Evolutionary conservation across 2,797 vertebrate genomes (phyloP).

Genomic region (Rachycentron canadum): DNA sequence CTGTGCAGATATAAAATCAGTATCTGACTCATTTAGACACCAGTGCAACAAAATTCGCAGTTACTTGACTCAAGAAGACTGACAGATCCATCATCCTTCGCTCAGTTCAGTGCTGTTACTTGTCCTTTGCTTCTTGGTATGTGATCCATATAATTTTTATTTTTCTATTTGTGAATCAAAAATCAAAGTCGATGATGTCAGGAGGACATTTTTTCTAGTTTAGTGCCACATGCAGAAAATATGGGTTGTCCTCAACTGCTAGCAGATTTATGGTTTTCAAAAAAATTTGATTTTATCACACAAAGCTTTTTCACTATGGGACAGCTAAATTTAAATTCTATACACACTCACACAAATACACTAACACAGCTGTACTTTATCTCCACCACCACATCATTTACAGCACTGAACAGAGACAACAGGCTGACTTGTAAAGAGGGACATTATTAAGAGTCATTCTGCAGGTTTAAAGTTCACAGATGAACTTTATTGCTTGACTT

Average conservation of each 20-base stretch:
- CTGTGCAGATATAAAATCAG: neutral
- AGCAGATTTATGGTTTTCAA: conserved; percentile 15
- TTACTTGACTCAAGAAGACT: neutral
- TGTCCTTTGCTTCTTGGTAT: neutral
- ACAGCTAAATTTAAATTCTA: conserved; percentile 10
- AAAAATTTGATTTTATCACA: too few relatives aligned
- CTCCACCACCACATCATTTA: conserved; percentile 17
- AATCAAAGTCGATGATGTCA: neutral
- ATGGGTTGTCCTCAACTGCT: conserved; percentile 25
- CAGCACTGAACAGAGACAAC: conserved; percentile 14
- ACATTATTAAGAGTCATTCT: conserved; percentile 26
- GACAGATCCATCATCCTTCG: neutral
- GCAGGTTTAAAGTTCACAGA: conserved; percentile 48
- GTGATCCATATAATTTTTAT: neutral
- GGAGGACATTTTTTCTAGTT: neutral
- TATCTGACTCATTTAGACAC: neutral
- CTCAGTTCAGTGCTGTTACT: neutral
- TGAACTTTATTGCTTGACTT: conserved; percentile 48
- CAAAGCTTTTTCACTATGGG: conserved; percentile 15
- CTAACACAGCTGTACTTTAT: neutral
- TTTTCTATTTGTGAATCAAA: neutral
- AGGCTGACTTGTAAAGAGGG: neutral
- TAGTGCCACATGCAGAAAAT: neutral
- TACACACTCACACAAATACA: conserved; percentile 6
- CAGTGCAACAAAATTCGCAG: too few relatives aligned